These are phyloP conservation scores for Girardia tigrina DNA, from an alignment of 2,888 invertebrate species.

Conservation along the genomic window DNA sequence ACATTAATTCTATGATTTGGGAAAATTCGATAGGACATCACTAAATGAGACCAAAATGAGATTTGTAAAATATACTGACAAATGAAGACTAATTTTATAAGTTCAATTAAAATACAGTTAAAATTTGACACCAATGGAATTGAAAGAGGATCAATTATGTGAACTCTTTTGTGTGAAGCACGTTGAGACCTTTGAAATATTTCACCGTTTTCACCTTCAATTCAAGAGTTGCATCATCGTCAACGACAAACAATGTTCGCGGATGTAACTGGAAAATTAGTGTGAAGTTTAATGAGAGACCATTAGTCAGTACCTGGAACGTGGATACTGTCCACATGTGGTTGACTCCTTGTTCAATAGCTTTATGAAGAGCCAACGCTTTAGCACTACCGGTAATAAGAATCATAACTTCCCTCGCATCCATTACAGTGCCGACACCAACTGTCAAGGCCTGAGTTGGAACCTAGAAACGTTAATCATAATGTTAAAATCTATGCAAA, in stretches of 20 bases:
- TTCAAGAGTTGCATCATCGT: slow-evolving; percentile 91
- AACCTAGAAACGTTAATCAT: neutral
- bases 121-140: no score
- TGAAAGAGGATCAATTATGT: no score
- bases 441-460: slow-evolving; percentile 86
- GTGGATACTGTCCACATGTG: slow-evolving; percentile 99
- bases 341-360: slow-evolving; percentile 92
- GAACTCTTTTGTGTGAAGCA: slow-evolving; percentile 44
- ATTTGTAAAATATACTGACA: no score
- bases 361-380: slow-evolving; percentile 84
- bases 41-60: no score
- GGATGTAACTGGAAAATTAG: slow-evolving; percentile 60
- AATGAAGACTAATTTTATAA: no score
- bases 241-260: slow-evolving; percentile 78
- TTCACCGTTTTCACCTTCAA: slow-evolving; percentile 92
- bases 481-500: no score
- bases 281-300: neutral
- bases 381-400: slow-evolving; percentile 90
- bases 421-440: slow-evolving; percentile 97
- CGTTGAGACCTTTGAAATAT: slow-evolving; percentile 67
- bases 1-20: no score
- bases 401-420: slow-evolving; percentile 87
- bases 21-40: no score
- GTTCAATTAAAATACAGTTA: no score
- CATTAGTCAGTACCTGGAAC: slow-evolving; percentile 58